Conservation (phyloP, 2,888 invertebrate species). For the Pammene fasciana region DNA sequence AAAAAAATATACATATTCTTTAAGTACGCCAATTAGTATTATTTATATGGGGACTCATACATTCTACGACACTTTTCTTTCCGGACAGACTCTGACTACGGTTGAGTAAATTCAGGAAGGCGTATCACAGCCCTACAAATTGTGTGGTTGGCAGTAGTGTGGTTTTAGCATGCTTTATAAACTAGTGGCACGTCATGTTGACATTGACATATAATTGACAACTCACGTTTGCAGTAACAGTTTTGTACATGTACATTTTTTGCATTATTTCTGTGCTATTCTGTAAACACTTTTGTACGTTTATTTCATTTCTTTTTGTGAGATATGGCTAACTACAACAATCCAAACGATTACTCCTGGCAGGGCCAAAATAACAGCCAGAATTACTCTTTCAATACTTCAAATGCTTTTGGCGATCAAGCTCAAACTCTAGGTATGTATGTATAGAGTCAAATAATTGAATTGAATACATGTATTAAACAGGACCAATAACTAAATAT, state of each 20-base stretch:
- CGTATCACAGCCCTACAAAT: too few species aligned
- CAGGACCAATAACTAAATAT: constrained; percentile 11
- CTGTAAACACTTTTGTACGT: constrained; percentile 13
- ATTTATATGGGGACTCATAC: too few species aligned
- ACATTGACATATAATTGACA: constrained; percentile 40
- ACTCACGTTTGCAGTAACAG: constrained; percentile 20
- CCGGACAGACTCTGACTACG: too few species aligned
- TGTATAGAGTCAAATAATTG: constrained; percentile 42
- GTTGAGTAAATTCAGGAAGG: too few species aligned
- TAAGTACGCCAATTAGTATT: too few species aligned
- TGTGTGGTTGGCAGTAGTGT: too few species aligned
- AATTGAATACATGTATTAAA: constrained; percentile 12
- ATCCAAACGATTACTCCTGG: constrained; percentile 75
- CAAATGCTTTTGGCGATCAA: constrained; percentile 77
- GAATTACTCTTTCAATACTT: constrained; percentile 78
- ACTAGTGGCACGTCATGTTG: constrained; percentile 18
- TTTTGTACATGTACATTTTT: not conserved
- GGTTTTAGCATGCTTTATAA: not conserved
- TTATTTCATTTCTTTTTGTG: not conserved
- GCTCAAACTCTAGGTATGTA: constrained; percentile 75
- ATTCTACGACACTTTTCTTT: too few species aligned
- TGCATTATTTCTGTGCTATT: constrained; percentile 4
- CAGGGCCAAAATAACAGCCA: constrained; percentile 70
- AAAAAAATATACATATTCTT: too few species aligned
- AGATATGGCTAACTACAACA: constrained; percentile 70